phyloP scores from a whole-genome alignment of 2,888 invertebrate genomes.

The Aromia moschata region DNA sequence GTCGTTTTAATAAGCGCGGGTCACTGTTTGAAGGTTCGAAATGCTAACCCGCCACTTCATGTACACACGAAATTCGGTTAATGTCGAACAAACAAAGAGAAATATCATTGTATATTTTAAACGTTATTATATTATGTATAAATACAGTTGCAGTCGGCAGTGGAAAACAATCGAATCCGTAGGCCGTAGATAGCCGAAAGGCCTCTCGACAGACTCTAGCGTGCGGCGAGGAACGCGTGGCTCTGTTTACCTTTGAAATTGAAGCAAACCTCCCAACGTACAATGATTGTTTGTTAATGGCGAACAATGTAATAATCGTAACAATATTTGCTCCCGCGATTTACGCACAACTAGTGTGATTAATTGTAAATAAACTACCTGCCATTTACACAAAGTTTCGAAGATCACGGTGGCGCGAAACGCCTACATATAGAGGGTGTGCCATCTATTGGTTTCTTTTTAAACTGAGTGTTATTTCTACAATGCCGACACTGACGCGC shows the following conservation, averaged over 20 bases:
- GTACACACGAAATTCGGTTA: background rate
- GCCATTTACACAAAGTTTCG: too few species aligned
- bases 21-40: constrained; percentile 3
- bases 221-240: constrained; percentile 30
- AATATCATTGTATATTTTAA: constrained; percentile 1
- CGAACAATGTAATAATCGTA: constrained; percentile 31
- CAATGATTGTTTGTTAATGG: constrained; percentile 39
- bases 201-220: constrained; percentile 27
- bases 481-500: too few species aligned
- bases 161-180: constrained; percentile 42
- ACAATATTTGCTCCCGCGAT: constrained; percentile 9
- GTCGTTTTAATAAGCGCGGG: background rate
- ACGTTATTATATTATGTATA: constrained; percentile 15
- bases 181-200: constrained; percentile 41
- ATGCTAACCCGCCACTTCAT: constrained; percentile 5
- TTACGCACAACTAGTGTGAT: too few species aligned
- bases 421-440: too few species aligned
- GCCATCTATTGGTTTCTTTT: too few species aligned
- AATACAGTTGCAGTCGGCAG: constrained; percentile 27
- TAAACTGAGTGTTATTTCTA: too few species aligned
- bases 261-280: constrained; percentile 39
- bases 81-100: constrained; percentile 9
- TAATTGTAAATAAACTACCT: too few species aligned
- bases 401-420: too few species aligned
- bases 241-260: constrained; percentile 51